Evolutionary conservation across 2,797 vertebrate species (phyloP).

Genomic region (Melanotaenia trifasciata): DNA sequence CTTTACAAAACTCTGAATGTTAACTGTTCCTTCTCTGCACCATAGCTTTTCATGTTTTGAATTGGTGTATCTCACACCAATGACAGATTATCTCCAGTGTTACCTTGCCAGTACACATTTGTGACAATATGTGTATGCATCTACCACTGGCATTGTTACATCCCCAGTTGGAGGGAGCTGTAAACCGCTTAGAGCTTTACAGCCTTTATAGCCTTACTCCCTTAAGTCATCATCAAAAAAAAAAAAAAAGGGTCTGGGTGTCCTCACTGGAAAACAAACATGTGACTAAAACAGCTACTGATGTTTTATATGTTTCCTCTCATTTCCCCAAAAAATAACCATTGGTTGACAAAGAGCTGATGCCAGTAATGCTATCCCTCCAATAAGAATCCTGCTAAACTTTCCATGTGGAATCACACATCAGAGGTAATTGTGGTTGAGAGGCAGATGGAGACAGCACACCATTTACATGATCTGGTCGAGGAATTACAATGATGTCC

Average conservation of each 20-base stretch:
- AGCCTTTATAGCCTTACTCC: slow-evolving; percentile 48
- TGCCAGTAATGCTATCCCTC: not conserved
- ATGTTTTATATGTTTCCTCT: not conserved
- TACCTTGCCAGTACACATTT: slow-evolving; percentile 48
- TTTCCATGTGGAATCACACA: slow-evolving; percentile 30
- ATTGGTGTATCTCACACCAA: slow-evolving; percentile 57
- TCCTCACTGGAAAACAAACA: slow-evolving; percentile 23
- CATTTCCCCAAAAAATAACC: not conserved
- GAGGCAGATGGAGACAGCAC: slow-evolving; percentile 30
- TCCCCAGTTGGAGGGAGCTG: slow-evolving; percentile 55
- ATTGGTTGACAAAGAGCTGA: not conserved
- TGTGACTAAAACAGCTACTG: slow-evolving; percentile 4
- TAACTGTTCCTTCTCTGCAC: slow-evolving; percentile 68
- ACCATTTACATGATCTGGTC: slow-evolving; percentile 32
- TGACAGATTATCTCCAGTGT: slow-evolving; percentile 60
- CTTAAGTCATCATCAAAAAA: slow-evolving; percentile 34
- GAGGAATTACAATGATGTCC: slow-evolving; percentile 29
- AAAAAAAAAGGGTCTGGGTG: slow-evolving; percentile 17
- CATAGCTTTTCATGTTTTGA: slow-evolving; percentile 66
- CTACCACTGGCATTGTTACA: slow-evolving; percentile 55
- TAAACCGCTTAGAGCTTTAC: slow-evolving; percentile 75
- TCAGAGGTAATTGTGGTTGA: slow-evolving; percentile 28
- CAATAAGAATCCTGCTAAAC: slow-evolving; percentile 19
- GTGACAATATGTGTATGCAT: slow-evolving; percentile 55
- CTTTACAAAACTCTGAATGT: slow-evolving; percentile 63